Base-by-base conservation (phyloP, 1,140 invertebrate species). In the Lysiphlebus fabarum region DNA sequence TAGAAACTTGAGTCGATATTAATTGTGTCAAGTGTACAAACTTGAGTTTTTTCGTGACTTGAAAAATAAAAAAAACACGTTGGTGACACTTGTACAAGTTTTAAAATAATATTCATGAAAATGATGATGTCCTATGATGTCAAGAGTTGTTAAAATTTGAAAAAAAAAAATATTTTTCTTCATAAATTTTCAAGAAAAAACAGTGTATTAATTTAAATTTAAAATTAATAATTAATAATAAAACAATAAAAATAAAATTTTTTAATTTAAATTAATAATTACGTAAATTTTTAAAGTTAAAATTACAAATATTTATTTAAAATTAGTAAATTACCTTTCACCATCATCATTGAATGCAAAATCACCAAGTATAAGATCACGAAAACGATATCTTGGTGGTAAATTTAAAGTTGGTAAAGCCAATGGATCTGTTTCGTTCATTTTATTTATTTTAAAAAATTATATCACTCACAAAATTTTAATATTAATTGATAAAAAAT, bases 261-360 rank as follows among this genome's bases (percentile, higher is more conserved):
- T 26, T 26, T 26, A 26, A 26, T 26, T 37, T 49, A 54, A 33
- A 58, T 47, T 41, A 54, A 43, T 43, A 53, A n/a, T 11, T 45
- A 12, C 11, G 6, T 45, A 14, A 7, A 8, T 8, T 11, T 14
- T 49, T 49, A 34, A 26, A 11, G 5, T 49, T 34, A 1, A 56
- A 10, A 34, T 1, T 54, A 40, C 6, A 56, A 56, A 44, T 6
- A 5, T 45, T 33, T 33, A 36, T 34, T 7, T n/a, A 44, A n/a
- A n/a, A n/a, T n/a, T n/a, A n/a, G n/a, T n/a, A 59, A 64, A 81
- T 83, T 71, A 89, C 88, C 88, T 85, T 82, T 88, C 85, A 5
- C 87, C 87, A 64, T 90, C 88, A 68, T 90, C 88, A 69, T 86
- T 86, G 74, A 88, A 88, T 26, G 86, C 87, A 69, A 87, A 89